Base-by-base conservation (phyloP, 2,888 invertebrate species). In the Salticus scenicus region DNA sequence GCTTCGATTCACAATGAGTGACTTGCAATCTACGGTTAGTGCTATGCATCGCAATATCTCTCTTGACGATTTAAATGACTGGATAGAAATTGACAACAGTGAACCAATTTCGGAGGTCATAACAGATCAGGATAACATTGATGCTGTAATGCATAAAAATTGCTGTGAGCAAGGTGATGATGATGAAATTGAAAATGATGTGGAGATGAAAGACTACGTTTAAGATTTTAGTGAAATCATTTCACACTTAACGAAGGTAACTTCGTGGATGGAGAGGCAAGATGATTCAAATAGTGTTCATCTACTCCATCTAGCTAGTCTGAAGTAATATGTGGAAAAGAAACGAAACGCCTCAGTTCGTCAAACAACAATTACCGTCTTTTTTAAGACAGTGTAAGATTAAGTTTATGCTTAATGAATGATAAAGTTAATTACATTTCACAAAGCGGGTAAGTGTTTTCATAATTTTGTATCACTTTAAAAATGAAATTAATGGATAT, bases 361-460 rank as follows among this genome's bases (percentile, higher is more conserved):
- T 17, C 51, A 51, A 51, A 51, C 51, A 51, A 17, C 51, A 51
- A 5, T 20, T 51, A 51, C 17, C 4, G 51, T 10, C 20, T 51
- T n/a, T 51, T 51, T 51, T 51, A 17, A 51, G 51, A 51, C 20
- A 51, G 51, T 51, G 51, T 51, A 51, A 51, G 4, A 51, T 51
- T 51, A 51, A 51, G 17, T 51, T 51, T 51, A 17, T 51, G 51
- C 17, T 51, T 17, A 51, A 51, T 51, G 51, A 51, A 51, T 51
- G 51, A 51, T 51, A 51, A 51, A 51, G 51, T 51, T 51, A 51
- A 51, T 51, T 51, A 51, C 51, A 51, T 51, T 51, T 51, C 51
- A 51, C 51, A 51, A 51, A 51, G 51, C 51, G 17, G 51, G 51
- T 51, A 51, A 51, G 2, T 20, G 24, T 51, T 20, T 51, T 20